Evolutionary conservation across 1,140 invertebrate genomes (phyloP), one percentile per base, ranked within the genome.

Genomic region (Cyclina sinensis): DNA sequence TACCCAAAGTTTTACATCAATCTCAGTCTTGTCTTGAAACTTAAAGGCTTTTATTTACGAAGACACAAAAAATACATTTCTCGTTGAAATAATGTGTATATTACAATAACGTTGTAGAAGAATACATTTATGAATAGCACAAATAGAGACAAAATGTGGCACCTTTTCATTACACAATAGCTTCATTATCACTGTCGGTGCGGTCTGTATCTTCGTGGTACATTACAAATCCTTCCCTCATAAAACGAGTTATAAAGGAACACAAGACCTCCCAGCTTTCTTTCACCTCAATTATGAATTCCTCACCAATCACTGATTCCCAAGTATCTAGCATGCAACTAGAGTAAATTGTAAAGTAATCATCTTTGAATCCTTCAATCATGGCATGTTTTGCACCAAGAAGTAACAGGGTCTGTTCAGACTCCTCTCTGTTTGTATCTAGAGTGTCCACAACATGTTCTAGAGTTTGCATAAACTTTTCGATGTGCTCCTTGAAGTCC

Each of bases 281-380:
- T 37, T 88, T 73, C 9, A 93, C 91, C 73, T 93, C 92, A 48
- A 57, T n/a, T 46, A 91, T 92, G 57, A 91, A 93, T 78, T 92
- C 91, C 46, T 93, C 91, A 0, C 92, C 90, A 18, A 93, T 90
- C 27, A 91, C 88, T 16, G 59, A 74, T 81, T 93, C 92, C 92
- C 92, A 93, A 1, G 89, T 91, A 43, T 92, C 89, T 65, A 93
- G 43, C 86, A 93, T 76, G 65, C 91, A 91, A 73, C 91, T 93
- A 78, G 81, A 87, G 88, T 89, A 93, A 54, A 91, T 80, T 11
- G 78, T 35, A 73, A 93, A 93, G 85, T 92, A 93, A 30, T 91
- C 89, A n/a, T 84, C 79, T 54, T 92, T 81, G 80, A 91, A 93
- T 2, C 90, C 91, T 14, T 90, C 76, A 16, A 91, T 87, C 62